These are phyloP conservation scores for Rhimphoctona megacephalus DNA, from an alignment of 2,888 invertebrate genomes.

Conservation along the genomic window DNA sequence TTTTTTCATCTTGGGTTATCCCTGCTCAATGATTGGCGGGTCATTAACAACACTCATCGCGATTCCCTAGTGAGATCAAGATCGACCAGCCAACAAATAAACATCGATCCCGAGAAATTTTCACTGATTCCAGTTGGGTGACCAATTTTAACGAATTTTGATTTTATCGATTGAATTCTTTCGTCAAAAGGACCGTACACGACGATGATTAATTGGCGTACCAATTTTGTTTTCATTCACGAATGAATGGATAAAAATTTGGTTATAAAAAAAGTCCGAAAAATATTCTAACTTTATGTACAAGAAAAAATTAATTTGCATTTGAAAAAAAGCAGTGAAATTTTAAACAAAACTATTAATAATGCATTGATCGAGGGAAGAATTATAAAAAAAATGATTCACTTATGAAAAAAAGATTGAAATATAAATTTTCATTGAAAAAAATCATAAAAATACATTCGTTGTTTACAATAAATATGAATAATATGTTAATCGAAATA, in stretches of 20 bases:
- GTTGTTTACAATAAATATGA: background rate
- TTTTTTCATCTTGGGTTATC: conserved; percentile 74
- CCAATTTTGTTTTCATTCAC: background rate
- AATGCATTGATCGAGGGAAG: background rate
- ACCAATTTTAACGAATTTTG: background rate
- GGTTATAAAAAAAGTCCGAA: background rate
- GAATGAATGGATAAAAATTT: background rate
- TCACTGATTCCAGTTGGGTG: background rate
- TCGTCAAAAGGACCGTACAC: too few relatives aligned
- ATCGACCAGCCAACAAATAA: conserved; percentile 38
- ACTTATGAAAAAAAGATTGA: background rate
- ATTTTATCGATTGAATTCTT: background rate
- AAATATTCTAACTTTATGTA: background rate
- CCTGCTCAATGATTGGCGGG: conserved; percentile 67
- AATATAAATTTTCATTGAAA: background rate
- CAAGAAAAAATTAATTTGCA: background rate
- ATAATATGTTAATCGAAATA: background rate
- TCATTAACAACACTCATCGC: conserved; percentile 57
- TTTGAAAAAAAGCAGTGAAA: background rate
- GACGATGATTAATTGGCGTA: too few relatives aligned
- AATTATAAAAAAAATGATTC: background rate
- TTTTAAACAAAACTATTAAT: background rate
- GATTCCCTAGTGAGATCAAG: conserved; percentile 12
- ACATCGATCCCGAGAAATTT: conserved; percentile 5
- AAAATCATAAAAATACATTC: background rate